These are phyloP conservation scores for Cephus pygmeus DNA, from an alignment of 2,888 invertebrate species.

Conservation along the genomic window DNA sequence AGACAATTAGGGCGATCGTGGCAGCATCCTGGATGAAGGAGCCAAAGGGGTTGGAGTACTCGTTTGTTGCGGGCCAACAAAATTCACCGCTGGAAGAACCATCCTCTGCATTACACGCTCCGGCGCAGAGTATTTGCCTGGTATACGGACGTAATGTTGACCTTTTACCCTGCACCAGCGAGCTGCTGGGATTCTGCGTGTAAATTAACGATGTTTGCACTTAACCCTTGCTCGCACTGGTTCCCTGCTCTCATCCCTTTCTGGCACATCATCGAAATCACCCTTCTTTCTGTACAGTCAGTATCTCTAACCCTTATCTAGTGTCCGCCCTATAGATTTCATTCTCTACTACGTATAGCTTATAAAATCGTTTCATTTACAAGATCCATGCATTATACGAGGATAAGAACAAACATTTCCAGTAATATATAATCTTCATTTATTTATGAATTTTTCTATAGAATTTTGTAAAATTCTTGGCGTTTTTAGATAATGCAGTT, in stretches of 20 bases:
- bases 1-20: conserved; percentile 52
- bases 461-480: neutral
- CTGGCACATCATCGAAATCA: neutral
- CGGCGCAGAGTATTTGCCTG: conserved; percentile 60
- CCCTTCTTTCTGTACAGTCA: neutral
- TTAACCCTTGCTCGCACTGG: conserved; percentile 51
- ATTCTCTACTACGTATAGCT: neutral
- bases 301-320: neutral
- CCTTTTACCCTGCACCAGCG: conserved; percentile 57
- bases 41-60: conserved; percentile 18
- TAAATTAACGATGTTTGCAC: conserved; percentile 64
- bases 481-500: neutral
- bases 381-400: neutral
- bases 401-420: neutral
- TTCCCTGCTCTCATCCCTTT: conserved; percentile 4
- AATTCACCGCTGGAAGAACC: conserved; percentile 37
- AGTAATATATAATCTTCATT: neutral
- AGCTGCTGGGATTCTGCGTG: conserved; percentile 44
- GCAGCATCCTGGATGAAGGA: conserved; percentile 21
- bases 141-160: conserved; percentile 58
- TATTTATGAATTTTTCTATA: neutral
- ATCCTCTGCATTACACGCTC: conserved; percentile 56
- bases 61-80: conserved; percentile 30
- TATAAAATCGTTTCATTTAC: neutral
- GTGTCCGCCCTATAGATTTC: neutral